Base-by-base conservation (phyloP, 2,797 vertebrate species). In the Acomys russatus region DNA sequence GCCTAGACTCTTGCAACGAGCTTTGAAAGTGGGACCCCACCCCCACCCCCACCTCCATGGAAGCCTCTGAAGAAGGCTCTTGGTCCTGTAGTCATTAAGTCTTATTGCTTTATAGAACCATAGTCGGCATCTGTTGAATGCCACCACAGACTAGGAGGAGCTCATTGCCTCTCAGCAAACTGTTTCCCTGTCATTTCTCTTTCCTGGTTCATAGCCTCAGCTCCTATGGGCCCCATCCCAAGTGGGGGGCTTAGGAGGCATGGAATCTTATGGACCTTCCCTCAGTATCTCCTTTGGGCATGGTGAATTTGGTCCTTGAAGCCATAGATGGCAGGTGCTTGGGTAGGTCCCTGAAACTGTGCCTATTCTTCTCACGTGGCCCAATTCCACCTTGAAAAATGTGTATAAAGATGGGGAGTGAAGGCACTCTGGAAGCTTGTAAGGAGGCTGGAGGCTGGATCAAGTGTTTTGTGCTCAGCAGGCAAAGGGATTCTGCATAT, bases 111-210 rank as follows among this genome's bases (percentile, higher is more conserved):
- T 9, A 38, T 20, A 17, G 25, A 3, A 9, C 70, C 6, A 49
- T 10, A 23, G 86, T 38, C 28, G 15, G n/a, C 6, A 2, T 78
- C 70, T 20, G 38, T 64, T 51, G 92, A 85, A 83, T 66, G 73
- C 10, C 12, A 18, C 68, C 56, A 0, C 0, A 18, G 61, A 71
- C 0, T 33, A n/a, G n/a, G n/a, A 35, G 38, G 49, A 2, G 25
- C 54, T 90, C 44, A 33, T 35, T 9, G 2, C 63, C 17, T 35
- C 54, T 79, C 64, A 14, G 68, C 8, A 17, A 33, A 7, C 10
- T 10, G 0, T 35, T 12, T 6, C 18, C 76, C n/a, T 3, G 49
- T 5, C 38, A 2, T 28, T 20, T 68, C 9, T 22, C 28, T n/a
- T 33, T 23, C 1, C 83, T 2, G 11, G 71, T 0, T 38, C 25